Base-by-base conservation (phyloP, 2,888 invertebrate genomes). In the Pogonocherus hispidulus region DNA sequence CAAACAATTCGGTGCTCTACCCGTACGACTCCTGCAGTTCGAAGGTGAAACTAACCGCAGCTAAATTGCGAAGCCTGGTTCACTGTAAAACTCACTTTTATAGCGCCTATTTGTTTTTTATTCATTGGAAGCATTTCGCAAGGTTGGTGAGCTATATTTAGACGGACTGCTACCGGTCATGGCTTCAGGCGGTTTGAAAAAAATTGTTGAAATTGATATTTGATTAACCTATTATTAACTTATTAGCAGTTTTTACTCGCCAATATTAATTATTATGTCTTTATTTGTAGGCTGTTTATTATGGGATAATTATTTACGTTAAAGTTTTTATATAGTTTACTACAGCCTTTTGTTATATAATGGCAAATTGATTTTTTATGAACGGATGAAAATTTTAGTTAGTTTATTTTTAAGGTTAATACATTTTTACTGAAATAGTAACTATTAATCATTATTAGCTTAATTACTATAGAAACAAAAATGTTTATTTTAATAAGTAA, bases 121-220 rank as follows among this genome's bases (percentile, higher is more conserved):
- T 23, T n/a, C 27, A 32, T 35, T 20, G 14, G 74, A 74, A 75
- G 77, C 75, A 72, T 72, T 72, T 74, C 59, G 77, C 78, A 78
- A 79, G 78, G 78, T 70, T 79, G 77, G 63, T 70, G 22, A 57
- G 69, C 65, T 76, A 75, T 76, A 76, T 76, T 76, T 75, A 75
- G 76, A 77, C 44, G 52, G 20, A 20, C 35, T 20, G 22, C 27
- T 52, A 57, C 57, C 44, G 47, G 51, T 51, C 51, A 49, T 51
- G 37, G 51, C 62, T 62, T 51, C 49, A 9, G 47, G 35, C 60
- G 66, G 35, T 32, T 37, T 52, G 9, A 54, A 52, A 52, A 51
- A 60, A 51, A 27, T 52, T 23, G 49, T 62, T 51, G 62, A 62
- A 62, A 62, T 62, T 62, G 51, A 51, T 62, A 51, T 66, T 66